Base-by-base conservation (phyloP, 1,140 invertebrate genomes). In the Lepidostoma basale region DNA sequence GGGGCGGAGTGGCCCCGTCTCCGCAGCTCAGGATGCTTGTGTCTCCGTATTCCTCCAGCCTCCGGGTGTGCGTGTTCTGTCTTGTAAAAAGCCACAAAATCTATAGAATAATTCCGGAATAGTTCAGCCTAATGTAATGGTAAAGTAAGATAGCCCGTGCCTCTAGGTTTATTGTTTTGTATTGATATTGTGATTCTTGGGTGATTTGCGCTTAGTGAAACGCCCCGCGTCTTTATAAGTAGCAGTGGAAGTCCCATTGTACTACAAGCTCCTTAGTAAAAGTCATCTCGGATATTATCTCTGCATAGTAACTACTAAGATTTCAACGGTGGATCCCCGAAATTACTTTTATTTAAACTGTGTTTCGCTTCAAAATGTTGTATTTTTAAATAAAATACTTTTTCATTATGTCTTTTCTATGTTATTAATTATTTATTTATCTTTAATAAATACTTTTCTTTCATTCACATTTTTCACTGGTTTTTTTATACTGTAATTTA, bases 81-180 rank as follows among this genome's bases (percentile, higher is more conserved):
- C 42, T 67, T 72, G 65, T 68, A 68, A 70, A 67, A 65, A 66
- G 70, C 54, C 63, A 40, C 70, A 66, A 64, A 66, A 25, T 62
- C 42, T 64, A 68, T 36, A 3, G 25, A 23, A 59, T 66, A 67
- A 56, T 67, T 71, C 40, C 14, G n/a, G 10, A 62, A 39, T 42
- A 45, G 10, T 30, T 72, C 66, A 66, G 70, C 70, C 66, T 72
- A 72, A 63, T 52, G 62, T 59, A 54, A 60, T 59, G 26, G 60
- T 59, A 67, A 59, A 64, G 62, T 62, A 67, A 68, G 45, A 72
- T 72, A 72, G 70, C 69, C 63, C 63, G 70, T 68, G 70, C 70
- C 70, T 72, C 39, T 72, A 68, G 70, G 62, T 72, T 56, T 72
- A 68, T 72, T 72, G 66, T 68, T 72, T 68, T 63, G 30, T 72